Base-by-base conservation (phyloP, 2,888 invertebrate species). In the Anticlea derivata region DNA sequence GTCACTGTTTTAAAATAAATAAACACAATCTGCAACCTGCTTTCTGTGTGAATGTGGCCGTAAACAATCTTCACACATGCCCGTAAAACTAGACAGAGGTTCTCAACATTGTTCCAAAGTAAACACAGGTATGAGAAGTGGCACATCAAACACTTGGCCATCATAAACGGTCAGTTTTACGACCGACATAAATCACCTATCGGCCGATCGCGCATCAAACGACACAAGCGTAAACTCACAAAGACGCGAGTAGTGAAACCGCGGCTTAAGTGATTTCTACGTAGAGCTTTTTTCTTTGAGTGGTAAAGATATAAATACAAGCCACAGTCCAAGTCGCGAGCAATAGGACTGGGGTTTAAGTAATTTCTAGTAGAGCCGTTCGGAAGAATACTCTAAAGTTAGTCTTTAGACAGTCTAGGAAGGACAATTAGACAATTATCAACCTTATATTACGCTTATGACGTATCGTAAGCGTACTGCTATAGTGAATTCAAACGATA, bases 161-260 rank as follows among this genome's bases (percentile, higher is more conserved):
- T 71, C 70, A 80, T 86, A 84, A 86, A 80, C 74, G 83, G 83
- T 80, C 79, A 80, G 69, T 73, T 86, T 86, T 82, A 86, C 70
- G 80, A 75, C 63, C 58, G 44, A 60, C 77, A 73, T 87, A 86
- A 87, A 87, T 87, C 86, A 86, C 72, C 67, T 62, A 79, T 85
- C 76, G 66, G 66, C 62, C 65, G 74, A 79, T 79, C 69, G 70
- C 62, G 41, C 43, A 40, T 49, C 49, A 37, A 53, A 50, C 27
- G 48, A 52, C 55, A 50, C 44, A 56, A 56, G 33, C 34, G 50
- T 24, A 29, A 10, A 34, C 7, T 29, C 12, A 26, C 41, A 31
- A 43, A 48, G 33, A 39, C 31, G 43, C 43, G 33, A n/a, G 34
- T 8, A 63, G 50, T 61, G 64, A 65, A 68, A 68, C 62, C 58